Percentiles rank a stretch among this genome's conserved stretches.
Evolutionary conservation across 37 sponge, comb jelly and placozoan species (phyloP).

Genomic region (Beroe forskalii): DNA sequence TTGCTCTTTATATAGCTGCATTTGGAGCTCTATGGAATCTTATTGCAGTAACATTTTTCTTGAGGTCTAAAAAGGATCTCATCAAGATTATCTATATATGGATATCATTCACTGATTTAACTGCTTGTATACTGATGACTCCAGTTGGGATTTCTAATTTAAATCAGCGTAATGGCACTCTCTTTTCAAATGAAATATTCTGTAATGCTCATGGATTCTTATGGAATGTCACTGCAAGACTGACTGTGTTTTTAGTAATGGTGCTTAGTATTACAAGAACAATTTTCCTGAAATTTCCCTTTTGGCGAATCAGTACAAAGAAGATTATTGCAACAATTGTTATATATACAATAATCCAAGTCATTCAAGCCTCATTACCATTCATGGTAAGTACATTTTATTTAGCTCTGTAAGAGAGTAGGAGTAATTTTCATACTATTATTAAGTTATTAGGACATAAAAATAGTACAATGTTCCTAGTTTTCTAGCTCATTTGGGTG

Average conservation of each 20-base stretch:
- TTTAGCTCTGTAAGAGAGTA: neutral
- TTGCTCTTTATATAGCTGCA: neutral
- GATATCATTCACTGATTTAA: conserved; percentile 5
- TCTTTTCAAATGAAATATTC: conserved; percentile 15
- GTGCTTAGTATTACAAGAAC: conserved; percentile 48
- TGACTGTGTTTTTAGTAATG: conserved; percentile 46
- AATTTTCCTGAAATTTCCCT: neutral
- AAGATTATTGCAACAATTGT: neutral
- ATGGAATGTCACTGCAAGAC: conserved; percentile 42
- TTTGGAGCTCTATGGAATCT: conserved; percentile 19
- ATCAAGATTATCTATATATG: conserved; percentile 35
- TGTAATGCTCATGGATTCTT: conserved; percentile 55
- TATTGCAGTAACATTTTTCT: conserved; percentile 30
- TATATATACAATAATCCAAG: neutral
- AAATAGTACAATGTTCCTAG: too few relatives aligned
- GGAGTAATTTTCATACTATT: neutral
- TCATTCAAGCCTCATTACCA: conserved; percentile 17
- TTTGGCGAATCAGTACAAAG: neutral
- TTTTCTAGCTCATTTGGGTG: too few relatives aligned
- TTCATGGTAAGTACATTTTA: conserved; percentile 14
- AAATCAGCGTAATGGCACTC: neutral
- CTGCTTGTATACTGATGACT: conserved; percentile 24
- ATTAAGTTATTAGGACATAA: neutral
- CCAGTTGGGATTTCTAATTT: conserved; percentile 3
- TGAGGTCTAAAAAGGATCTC: conserved; percentile 41